phyloP scores from a whole-genome alignment of 1,140 invertebrate species.

The Pectinophora gossypiella region DNA sequence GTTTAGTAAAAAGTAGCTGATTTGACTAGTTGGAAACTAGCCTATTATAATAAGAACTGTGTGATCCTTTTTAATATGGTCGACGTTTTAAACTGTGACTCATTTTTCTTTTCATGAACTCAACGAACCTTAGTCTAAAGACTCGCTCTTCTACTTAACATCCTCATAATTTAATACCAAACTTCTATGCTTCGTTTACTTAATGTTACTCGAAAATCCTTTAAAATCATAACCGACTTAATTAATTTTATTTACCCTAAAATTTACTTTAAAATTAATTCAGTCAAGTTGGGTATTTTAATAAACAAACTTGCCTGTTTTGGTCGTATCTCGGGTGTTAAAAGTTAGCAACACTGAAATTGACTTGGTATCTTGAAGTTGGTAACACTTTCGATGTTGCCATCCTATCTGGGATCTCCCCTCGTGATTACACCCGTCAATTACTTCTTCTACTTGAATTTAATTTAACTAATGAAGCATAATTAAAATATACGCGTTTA shows the following conservation, averaged over 20 bases:
- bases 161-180: too few species aligned
- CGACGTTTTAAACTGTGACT: too few species aligned
- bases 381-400: constrained; percentile 41
- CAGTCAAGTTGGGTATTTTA: constrained; percentile 33
- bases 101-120: too few species aligned
- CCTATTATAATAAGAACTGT: too few species aligned
- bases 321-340: neutral
- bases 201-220: neutral
- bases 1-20: too few species aligned
- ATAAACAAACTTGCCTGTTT: constrained; percentile 35
- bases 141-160: too few species aligned
- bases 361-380: constrained; percentile 16
- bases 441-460: constrained; percentile 67
- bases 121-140: too few species aligned
- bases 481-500: constrained; percentile 72
- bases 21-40: too few species aligned
- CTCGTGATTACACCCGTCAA: constrained; percentile 64
- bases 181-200: too few species aligned
- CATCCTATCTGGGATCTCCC: constrained; percentile 37
- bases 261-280: constrained; percentile 38
- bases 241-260: constrained; percentile 34
- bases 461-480: constrained; percentile 73
- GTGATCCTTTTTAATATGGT: too few species aligned
- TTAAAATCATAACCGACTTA: constrained; percentile 26
- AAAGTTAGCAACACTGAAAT: neutral